phyloP scores from a whole-genome alignment of 1,140 invertebrate species.

The Oreohelix idahoensis region DNA sequence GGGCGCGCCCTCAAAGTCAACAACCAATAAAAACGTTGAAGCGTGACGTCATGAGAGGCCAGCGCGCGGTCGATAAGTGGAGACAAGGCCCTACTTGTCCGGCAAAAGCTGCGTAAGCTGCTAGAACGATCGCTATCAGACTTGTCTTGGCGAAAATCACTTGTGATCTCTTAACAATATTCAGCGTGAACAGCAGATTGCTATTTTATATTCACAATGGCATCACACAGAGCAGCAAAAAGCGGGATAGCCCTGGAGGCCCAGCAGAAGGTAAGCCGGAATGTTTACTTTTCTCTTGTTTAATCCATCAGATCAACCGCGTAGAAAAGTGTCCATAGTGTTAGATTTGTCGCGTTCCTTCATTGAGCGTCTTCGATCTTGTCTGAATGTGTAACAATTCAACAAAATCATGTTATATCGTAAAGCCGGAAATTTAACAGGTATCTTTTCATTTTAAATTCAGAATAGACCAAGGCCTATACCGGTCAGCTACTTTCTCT shows the following conservation, averaged over 20 bases:
- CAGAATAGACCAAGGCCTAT: no score
- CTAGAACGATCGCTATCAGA: background rate
- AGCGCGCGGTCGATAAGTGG: conserved; percentile 9
- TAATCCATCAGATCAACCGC: no score
- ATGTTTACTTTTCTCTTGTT: background rate
- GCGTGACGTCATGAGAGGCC: background rate
- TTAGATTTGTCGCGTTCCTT: no score
- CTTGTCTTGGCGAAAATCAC: background rate
- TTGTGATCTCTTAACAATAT: background rate
- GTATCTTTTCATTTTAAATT: no score
- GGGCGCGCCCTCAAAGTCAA: background rate
- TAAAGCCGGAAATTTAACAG: no score
- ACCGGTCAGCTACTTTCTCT: no score
- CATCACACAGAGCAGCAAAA: conserved; percentile 40
- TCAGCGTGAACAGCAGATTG: background rate
- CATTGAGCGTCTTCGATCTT: no score
- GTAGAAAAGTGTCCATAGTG: no score
- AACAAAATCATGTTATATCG: no score
- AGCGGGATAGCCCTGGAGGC: conserved; percentile 46
- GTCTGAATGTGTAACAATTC: no score
- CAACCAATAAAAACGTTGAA: background rate
- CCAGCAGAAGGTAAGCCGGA: conserved; percentile 41
- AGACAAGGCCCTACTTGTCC: background rate
- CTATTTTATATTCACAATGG: background rate
- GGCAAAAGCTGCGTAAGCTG: background rate